Base-by-base conservation (phyloP, 1,140 invertebrate species). In the Pseudomyrmex flavicornis region DNA sequence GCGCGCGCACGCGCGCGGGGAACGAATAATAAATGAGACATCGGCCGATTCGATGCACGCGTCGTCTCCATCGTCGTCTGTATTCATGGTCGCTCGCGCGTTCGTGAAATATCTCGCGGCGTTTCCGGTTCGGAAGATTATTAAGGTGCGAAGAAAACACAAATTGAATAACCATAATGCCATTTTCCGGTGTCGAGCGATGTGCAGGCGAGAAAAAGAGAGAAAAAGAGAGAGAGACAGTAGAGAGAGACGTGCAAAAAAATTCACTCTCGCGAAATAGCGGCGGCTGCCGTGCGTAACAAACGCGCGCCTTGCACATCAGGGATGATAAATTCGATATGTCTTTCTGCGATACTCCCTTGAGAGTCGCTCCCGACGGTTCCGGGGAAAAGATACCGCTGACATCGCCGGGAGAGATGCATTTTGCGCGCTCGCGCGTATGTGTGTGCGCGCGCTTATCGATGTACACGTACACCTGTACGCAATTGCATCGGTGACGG, bases 151-250 rank as follows among this genome's bases (percentile, higher is more conserved):
- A 73, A 65, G 69, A 74, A 87, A 35, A 35, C 35, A 89, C 88
- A 89, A 90, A 87, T 90, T 72, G 85, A 90, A 90, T 90, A 89
- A 87, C 65, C 66, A 79, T 87, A 89, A 90, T 84, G 62, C 35
- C 56, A 85, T 89, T 89, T 87, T 69, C 58, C 52, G 72, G 20
- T 48, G 56, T 50, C 59, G 52, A 52, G 48, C 20, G 56, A 50
- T 46, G 50, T 13, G 13, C 13, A 7, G 4, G 12, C 10, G 2
- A 15, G 54, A 26, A 22, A 5, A 8, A 56, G 17, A 1, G 26
- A 2, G 26, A 26, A 26, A 26, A 4, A 26, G 17, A 62, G 44
- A 46, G 73, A 20, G 15, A 20, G 15, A 13, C 3, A 13, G 12
- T 17, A 35, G n/a, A 17, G 44, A n/a, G 48, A n/a, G 44, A 22